A percentile compares a stretch with the other conserved stretches of the same genome.
phyloP scores from a whole-genome alignment of 1,140 invertebrate genomes.

The Achatina immaculata region DNA sequence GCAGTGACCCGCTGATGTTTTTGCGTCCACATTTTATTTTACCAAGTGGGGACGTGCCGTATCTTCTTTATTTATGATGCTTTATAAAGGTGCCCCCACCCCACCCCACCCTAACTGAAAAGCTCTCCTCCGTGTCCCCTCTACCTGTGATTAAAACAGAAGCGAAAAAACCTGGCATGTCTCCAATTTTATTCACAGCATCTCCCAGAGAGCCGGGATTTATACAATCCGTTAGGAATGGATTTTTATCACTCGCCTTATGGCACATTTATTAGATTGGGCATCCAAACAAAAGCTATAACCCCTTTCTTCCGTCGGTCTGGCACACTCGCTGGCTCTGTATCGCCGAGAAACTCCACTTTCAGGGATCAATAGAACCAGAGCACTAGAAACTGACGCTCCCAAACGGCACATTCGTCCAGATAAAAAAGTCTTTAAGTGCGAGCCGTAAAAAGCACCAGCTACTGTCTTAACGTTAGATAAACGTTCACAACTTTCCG shows the following conservation, averaged over 20 bases:
- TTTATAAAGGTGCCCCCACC: too few species aligned
- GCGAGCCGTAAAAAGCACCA: too few species aligned
- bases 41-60: too few species aligned
- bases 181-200: constrained; percentile 2
- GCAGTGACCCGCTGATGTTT: too few species aligned
- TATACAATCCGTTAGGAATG: constrained; percentile 12
- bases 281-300: constrained; percentile 15
- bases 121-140: too few species aligned
- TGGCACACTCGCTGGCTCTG: not conserved
- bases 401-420: not conserved
- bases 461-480: too few species aligned
- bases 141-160: too few species aligned
- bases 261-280: constrained; percentile 24
- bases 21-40: too few species aligned
- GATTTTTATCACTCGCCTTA: constrained; percentile 17
- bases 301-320: not conserved
- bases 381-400: not conserved
- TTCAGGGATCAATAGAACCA: not conserved
- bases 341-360: not conserved
- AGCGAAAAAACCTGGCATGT: not conserved
- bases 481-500: too few species aligned
- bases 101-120: too few species aligned
- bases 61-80: too few species aligned
- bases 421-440: not conserved
- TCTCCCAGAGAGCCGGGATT: not conserved